Evolutionary conservation across 2,888 invertebrate genomes (phyloP), one percentile per base, ranked within the genome.

Genomic region (Axea sp.): DNA sequence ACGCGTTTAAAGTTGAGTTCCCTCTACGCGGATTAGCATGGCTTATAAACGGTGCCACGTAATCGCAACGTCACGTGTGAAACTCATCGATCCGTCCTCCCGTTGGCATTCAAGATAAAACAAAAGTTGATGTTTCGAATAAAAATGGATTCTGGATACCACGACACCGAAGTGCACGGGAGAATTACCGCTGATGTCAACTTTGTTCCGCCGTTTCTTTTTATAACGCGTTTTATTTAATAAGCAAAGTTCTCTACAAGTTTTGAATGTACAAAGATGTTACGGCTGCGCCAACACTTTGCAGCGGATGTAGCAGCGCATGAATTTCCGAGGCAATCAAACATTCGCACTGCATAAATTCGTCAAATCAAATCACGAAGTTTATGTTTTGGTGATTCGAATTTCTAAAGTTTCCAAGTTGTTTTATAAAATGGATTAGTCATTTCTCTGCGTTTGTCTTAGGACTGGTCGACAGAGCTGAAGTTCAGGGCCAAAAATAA

Each of bases 51-150:
- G 1, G 17, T 17, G 37, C 9, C 3, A 17, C 19, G 39, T 49
- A 55, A 72, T 72, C 37, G 53, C 24, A 5, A 26, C 53, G 57
- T 51, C 62, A 65, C 69, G 55, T 65, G 65, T 65, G 31, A 31
- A 59, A 53, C 53, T 59, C 59, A 72, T 72, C 72, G 72, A 72
- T 72, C 72, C 30, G 41, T 15, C 15, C 35, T 33, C 19, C 12
- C 47, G 17, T 55, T 65, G 67, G 49, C 67, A 68, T 41, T 68
- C 49, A 28, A 49, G 49, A 59, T 57, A 41, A 59, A 39, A 67
- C 47, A 67, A 57, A 57, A 49, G 41, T 51, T 43, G 67, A 41
- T 47, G 49, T 12, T 51, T 12, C 33, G 28, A 35, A 45, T 45
- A 53, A 65, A 30, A 59, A 31, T 43, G 55, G 30, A 65, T 37